phyloP scores from a whole-genome alignment of 2,888 invertebrate genomes.

The Stomorhina lunata region DNA sequence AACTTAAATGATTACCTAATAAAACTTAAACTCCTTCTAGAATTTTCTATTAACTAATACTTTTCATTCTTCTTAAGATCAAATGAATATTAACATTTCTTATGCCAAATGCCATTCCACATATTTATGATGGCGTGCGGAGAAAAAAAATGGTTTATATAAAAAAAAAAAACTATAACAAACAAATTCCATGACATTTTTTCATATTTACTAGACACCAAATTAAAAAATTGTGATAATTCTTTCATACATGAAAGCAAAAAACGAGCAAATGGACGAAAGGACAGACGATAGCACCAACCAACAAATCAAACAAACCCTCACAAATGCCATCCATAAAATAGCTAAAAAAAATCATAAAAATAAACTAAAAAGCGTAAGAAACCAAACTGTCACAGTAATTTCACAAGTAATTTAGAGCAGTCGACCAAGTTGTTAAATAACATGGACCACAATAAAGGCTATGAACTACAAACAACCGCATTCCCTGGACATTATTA shows the following conservation, averaged over 20 bases:
- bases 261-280: conserved; percentile 1
- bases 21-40: neutral
- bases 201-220: conserved; percentile 55
- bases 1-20: neutral
- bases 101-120: neutral
- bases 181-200: conserved; percentile 48
- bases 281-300: conserved; percentile 7
- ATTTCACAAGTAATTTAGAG: conserved; percentile 70
- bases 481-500: conserved; percentile 58
- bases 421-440: conserved; percentile 66
- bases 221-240: conserved; percentile 64
- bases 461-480: too few species aligned
- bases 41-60: neutral
- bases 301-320: conserved; percentile 66
- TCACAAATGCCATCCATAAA: conserved; percentile 66
- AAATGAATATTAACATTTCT: neutral
- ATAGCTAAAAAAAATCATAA: conserved; percentile 53
- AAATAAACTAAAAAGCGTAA: conserved; percentile 38
- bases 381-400: conserved; percentile 67
- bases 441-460: conserved; percentile 58
- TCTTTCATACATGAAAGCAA: conserved; percentile 40
- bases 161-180: conserved; percentile 23
- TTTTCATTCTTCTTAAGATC: neutral
- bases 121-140: conserved; percentile 1
- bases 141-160: too few species aligned